Percentiles rank a stretch among this genome's conserved stretches.
Evolutionary conservation across 2,797 vertebrate species (phyloP).

Genomic region (Anisognathus igniventris): DNA sequence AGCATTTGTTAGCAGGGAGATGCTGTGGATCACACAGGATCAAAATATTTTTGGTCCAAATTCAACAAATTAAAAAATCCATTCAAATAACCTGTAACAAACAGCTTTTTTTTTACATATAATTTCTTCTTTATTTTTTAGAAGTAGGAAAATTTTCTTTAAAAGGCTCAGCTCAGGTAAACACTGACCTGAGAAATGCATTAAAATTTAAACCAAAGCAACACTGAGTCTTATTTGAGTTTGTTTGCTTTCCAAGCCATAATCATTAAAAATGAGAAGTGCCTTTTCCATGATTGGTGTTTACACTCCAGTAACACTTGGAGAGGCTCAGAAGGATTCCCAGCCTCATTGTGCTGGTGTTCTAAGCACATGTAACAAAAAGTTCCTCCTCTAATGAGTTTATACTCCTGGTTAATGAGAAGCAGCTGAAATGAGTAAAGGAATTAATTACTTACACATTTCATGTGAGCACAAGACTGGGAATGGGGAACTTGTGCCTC

Average conservation of each 20-base stretch:
- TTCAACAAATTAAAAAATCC: neutral
- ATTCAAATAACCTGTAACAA: neutral
- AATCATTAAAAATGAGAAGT: slow-evolving; percentile 18
- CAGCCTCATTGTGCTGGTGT: neutral
- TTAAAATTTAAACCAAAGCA: neutral
- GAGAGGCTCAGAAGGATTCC: slow-evolving; percentile 14
- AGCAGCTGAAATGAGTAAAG: slow-evolving; percentile 6
- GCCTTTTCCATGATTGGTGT: slow-evolving; percentile 19
- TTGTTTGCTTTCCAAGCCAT: slow-evolving; percentile 6
- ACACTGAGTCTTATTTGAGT: neutral
- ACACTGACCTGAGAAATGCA: neutral
- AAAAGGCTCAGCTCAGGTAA: neutral
- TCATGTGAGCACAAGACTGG: neutral
- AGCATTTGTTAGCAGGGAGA: neutral
- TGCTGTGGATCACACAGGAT: neutral
- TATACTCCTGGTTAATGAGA: slow-evolving; percentile 1
- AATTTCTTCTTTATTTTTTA: neutral
- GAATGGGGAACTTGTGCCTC: neutral
- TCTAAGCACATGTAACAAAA: slow-evolving; percentile 4
- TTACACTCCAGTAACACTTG: slow-evolving; percentile 14
- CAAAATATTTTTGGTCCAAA: neutral
- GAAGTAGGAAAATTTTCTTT: neutral
- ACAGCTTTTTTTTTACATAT: neutral
- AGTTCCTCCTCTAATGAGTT: slow-evolving; percentile 4
- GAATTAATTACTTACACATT: slow-evolving; percentile 11